Conservation (phyloP, 2,113 vertebrate genomes). For the Ellobius talpinus region DNA sequence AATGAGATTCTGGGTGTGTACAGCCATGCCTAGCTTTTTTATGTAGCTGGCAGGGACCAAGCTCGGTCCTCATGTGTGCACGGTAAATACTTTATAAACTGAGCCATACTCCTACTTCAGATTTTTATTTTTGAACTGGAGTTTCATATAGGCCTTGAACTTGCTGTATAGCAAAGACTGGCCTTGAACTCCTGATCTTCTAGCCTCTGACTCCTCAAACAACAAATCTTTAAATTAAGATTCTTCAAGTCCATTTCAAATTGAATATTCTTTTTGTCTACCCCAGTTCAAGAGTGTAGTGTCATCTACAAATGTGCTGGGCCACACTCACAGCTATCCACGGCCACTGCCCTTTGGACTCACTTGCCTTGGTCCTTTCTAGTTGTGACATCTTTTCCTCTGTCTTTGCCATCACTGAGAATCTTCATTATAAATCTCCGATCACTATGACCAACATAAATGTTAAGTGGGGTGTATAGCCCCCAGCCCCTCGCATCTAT, state of each 20-base stretch:
- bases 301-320: neutral
- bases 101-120: neutral
- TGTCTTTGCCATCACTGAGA: neutral
- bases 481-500: too few species aligned
- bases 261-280: neutral
- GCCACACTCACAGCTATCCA: neutral
- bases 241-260: neutral
- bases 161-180: neutral
- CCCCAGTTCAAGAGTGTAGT: neutral
- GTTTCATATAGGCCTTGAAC: neutral
- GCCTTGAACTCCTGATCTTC: neutral
- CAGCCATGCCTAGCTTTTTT: neutral
- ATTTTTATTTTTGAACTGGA: neutral
- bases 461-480: too few species aligned
- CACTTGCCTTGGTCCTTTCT: neutral
- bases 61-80: neutral
- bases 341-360: neutral
- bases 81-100: neutral
- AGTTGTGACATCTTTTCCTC: neutral
- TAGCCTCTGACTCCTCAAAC: neutral
- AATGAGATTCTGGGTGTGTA: neutral
- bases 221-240: neutral
- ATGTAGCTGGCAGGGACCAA: neutral
- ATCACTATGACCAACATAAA: neutral
- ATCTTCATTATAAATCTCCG: neutral